Percentiles rank a stretch among this genome's conserved stretches.
Evolutionary conservation across 2,113 vertebrate genomes (phyloP).

Genomic region (Neodon shergylaensis): DNA sequence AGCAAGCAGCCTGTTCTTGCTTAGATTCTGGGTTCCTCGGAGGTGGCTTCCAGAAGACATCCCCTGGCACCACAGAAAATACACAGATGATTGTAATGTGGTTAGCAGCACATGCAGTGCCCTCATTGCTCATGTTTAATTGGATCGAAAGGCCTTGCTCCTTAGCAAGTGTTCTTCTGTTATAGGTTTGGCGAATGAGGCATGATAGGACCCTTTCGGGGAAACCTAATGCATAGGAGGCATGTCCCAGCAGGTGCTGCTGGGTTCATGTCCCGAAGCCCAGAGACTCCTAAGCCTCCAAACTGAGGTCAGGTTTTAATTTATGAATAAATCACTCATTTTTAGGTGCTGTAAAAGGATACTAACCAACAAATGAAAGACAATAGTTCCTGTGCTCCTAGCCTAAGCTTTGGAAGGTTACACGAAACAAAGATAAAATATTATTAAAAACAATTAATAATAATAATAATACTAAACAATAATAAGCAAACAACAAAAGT

Average conservation of each 20-base stretch:
- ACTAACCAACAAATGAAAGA: neutral
- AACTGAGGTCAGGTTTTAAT: neutral
- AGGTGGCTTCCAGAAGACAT: neutral
- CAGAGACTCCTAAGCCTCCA: neutral
- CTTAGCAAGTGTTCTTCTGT: constrained; percentile 31
- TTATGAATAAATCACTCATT: constrained; percentile 10
- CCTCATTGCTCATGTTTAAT: neutral
- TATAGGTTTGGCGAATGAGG: neutral
- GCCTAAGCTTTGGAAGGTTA: neutral
- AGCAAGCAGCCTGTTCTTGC: neutral
- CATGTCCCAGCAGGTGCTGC: neutral
- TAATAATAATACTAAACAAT: no score
- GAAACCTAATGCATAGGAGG: neutral
- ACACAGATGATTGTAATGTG: neutral
- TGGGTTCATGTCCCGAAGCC: neutral
- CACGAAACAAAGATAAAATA: neutral
- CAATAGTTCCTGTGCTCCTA: neutral
- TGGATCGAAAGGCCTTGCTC: constrained; percentile 24
- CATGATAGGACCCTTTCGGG: neutral
- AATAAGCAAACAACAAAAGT: neutral
- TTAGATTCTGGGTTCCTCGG: neutral
- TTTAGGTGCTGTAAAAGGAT: neutral
- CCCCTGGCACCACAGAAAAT: neutral
- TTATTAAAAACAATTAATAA: neutral
- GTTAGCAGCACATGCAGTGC: neutral